These are phyloP conservation scores for Petrocephalus sullivani DNA, from an alignment of 2,797 vertebrate species.

Conservation along the genomic window DNA sequence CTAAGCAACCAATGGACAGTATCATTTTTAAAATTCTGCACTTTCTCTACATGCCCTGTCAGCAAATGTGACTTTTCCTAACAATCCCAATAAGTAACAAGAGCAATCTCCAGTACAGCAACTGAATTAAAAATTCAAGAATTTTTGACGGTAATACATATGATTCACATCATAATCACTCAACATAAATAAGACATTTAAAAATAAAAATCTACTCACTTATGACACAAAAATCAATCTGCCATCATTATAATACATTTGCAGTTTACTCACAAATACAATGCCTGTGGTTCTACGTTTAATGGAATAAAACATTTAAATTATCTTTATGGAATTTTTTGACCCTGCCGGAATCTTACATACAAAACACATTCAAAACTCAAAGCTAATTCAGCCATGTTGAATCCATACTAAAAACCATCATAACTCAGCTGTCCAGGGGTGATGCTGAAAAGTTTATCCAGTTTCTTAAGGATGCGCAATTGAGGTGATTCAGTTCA, in stretches of 20 bases:
- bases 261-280: conserved; percentile 9
- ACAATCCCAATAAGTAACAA: conserved; percentile 14
- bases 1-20: neutral
- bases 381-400: neutral
- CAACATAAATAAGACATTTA: conserved; percentile 26
- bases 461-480: neutral
- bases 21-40: neutral
- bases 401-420: neutral
- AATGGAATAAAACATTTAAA: neutral
- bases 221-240: conserved; percentile 12
- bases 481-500: neutral
- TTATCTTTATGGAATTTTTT: neutral
- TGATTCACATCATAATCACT: conserved; percentile 7
- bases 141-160: neutral
- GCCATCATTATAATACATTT: neutral
- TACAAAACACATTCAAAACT: conserved; percentile 16
- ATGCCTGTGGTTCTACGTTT: neutral
- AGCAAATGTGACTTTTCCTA: neutral
- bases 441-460: neutral
- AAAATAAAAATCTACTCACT: conserved; percentile 1
- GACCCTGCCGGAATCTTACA: neutral
- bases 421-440: neutral
- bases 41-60: neutral
- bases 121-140: conserved; percentile 3
- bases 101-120: neutral